Conservation (phyloP, 2,888 invertebrate species). For the Chorisops tibialis region DNA sequence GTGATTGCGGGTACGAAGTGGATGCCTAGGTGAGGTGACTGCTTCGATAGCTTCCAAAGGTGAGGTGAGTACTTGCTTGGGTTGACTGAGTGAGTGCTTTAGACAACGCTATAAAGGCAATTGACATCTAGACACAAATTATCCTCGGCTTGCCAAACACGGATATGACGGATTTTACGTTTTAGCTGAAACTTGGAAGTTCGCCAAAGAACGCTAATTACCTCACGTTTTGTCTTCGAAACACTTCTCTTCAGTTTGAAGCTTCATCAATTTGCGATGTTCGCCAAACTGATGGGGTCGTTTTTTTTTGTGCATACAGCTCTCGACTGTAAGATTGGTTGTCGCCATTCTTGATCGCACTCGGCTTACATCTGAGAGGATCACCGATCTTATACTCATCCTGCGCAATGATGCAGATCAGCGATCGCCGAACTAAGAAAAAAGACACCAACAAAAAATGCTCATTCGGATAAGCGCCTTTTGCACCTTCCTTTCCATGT, state of each 20-base stretch:
- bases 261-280: conserved; percentile 6
- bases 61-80: neutral
- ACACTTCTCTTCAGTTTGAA: neutral
- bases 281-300: conserved; percentile 1
- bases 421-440: conserved; percentile 2
- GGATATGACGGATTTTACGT: conserved; percentile 4
- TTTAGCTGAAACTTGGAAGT: neutral
- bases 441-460: neutral
- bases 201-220: conserved; percentile 9
- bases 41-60: too few relatives aligned
- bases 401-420: neutral
- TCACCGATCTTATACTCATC: neutral
- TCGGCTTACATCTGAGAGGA: neutral
- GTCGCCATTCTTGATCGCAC: neutral
- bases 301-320: neutral
- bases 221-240: conserved; percentile 10
- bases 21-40: too few relatives aligned
- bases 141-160: neutral
- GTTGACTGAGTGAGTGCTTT: neutral
- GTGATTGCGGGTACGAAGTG: neutral
- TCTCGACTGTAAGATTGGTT: too few relatives aligned
- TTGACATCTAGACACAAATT: conserved; percentile 6
- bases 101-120: neutral
- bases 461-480: conserved; percentile 6
- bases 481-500: conserved; percentile 9